A percentile compares a stretch with the other conserved stretches of the same genome.
Conservation (phyloP, 2,113 vertebrate genomes). For the Carlito syrichta region DNA sequence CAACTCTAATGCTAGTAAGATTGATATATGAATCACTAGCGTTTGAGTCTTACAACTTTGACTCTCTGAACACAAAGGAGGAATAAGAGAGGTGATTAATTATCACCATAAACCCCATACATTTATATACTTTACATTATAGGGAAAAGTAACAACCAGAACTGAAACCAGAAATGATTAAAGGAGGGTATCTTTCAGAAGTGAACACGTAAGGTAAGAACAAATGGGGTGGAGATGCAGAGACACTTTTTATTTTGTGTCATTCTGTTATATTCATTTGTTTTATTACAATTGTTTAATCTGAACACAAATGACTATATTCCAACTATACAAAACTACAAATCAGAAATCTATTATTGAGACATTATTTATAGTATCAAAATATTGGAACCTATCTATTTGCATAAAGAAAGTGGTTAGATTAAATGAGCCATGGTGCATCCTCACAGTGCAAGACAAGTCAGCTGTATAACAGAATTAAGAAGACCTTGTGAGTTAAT, state of each 20-base stretch:
- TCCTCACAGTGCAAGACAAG: not conserved
- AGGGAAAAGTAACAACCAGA: not conserved
- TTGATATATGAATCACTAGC: not conserved
- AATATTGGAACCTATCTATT: not conserved
- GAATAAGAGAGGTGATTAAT: not conserved
- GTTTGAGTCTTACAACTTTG: not conserved
- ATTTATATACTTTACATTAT: not conserved
- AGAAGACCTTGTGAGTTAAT: not conserved
- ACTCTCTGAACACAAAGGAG: not conserved
- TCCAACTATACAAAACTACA: not conserved
- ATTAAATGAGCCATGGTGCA: not conserved
- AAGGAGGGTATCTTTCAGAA: not conserved
- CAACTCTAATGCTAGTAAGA: not conserved
- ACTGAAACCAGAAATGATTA: not conserved
- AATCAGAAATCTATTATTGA: not conserved
- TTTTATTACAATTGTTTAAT: not conserved
- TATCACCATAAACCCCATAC: not conserved
- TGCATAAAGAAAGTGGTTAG: not conserved
- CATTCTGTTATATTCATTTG: not conserved
- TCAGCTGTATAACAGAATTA: not conserved
- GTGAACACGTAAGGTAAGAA: not conserved
- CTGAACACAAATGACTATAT: too few relatives aligned
- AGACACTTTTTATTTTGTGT: not conserved
- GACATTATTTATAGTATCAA: not conserved
- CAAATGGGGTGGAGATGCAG: fast-evolving